Conservation (phyloP, 2,888 invertebrate species). For the Nomada fabriciana region DNA sequence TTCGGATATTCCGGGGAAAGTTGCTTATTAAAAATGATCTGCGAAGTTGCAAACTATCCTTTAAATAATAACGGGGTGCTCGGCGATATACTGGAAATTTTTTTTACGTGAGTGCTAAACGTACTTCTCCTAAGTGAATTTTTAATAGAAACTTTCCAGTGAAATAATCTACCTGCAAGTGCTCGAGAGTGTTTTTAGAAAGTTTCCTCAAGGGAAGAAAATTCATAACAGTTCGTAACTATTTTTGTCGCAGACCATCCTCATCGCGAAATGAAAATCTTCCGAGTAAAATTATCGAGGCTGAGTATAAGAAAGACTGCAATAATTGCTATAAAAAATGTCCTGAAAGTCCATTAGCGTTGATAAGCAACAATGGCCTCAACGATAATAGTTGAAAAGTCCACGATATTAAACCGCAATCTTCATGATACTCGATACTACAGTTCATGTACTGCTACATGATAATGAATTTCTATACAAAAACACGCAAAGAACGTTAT, state of each 20-base stretch:
- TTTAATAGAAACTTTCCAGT: neutral
- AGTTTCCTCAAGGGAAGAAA: neutral
- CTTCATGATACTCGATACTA: neutral
- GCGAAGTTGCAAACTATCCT: slow-evolving; percentile 86
- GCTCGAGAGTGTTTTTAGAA: neutral
- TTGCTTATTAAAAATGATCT: slow-evolving; percentile 88
- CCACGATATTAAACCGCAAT: neutral
- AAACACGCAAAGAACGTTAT: neutral
- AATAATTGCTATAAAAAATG: slow-evolving; percentile 84
- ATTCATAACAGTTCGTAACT: neutral
- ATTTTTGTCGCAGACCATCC: slow-evolving; percentile 85
- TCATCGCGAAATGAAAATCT: slow-evolving; percentile 86
- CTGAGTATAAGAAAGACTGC: slow-evolving; percentile 86
- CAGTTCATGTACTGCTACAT: neutral
- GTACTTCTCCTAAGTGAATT: neutral
- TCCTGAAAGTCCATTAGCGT: slow-evolving; percentile 85
- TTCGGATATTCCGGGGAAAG: slow-evolving; percentile 86
- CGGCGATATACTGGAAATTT: slow-evolving; percentile 88
- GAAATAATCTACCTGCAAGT: neutral
- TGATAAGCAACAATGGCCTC: slow-evolving; percentile 79
- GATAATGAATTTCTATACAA: neutral
- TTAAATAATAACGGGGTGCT: slow-evolving; percentile 87
- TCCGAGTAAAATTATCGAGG: slow-evolving; percentile 85
- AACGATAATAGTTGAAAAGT: slow-evolving; percentile 7
- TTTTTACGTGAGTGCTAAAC: slow-evolving; percentile 87